Base-by-base conservation (phyloP, 2,113 vertebrate species). In the Grantiella picta region DNA sequence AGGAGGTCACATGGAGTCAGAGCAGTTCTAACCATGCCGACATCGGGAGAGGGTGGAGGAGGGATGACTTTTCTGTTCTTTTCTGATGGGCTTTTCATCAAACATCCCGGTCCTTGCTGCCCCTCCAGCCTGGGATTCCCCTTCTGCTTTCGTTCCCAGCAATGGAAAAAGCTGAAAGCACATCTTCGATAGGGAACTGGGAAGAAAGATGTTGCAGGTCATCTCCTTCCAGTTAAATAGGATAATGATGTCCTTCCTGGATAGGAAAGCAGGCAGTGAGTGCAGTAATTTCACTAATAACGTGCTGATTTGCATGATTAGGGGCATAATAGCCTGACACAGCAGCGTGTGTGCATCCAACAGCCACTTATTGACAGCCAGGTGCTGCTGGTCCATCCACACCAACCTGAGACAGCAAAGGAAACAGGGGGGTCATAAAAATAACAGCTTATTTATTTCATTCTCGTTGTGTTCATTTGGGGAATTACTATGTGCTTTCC, bases 391-490 rank as follows among this genome's bases (percentile, higher is more conserved):
- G 45, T n/a, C 64, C 72, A 21, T 49, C 52, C 77, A 29, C 85
- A 44, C 70, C 59, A 64, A 75, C 60, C 71, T 71, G 69, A 82
- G 72, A n/a, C 82, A 81, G 84, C 68, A 40, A 35, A 52, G 52
- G 19, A 31, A 54, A 15, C n/a, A 4, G 7, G 40, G 14, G 36
- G 86, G 24, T 54, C 69, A 3, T 84, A 75, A 86, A 92, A 92
- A 60, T 21, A 71, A 92, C 64, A 77, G 44, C 72, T 89, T 73
- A 40, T 93, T 71, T 94, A 82, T 93, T 96, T 95, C 79, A 40
- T 5, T 73, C 27, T 76, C 3, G 0, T 24, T 71, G 57, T 53
- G 59, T 76, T 91, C 54, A 3, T 73, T 63, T 73, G 54, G 93
- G 85, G 79, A 92, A 68, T 94, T 82, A 72, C 93, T 66, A 9